A percentile compares a stretch with the other conserved stretches of the same genome.
Evolutionary conservation across 2,797 vertebrate genomes (phyloP).

Genomic region (Cyclura pinguis): DNA sequence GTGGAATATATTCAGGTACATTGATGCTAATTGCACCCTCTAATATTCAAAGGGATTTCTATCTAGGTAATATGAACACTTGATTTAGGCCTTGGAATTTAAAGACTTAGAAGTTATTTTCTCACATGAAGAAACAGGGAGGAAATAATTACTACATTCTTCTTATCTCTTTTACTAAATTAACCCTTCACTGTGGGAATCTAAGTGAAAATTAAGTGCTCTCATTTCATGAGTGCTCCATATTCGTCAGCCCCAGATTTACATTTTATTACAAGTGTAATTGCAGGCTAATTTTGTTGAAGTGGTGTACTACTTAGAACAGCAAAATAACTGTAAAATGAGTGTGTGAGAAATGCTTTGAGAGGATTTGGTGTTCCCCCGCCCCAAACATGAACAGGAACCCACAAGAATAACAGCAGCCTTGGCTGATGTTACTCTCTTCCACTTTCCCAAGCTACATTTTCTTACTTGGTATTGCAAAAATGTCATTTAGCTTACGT

Average conservation of each 20-base stretch:
- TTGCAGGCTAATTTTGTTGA: conserved; percentile 82
- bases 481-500: background rate
- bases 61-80: conserved; percentile 60
- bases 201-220: conserved; percentile 75
- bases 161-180: conserved; percentile 74
- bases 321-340: conserved; percentile 79
- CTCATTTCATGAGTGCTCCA: conserved; percentile 73
- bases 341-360: conserved; percentile 69
- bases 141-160: conserved; percentile 74
- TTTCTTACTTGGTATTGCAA: background rate
- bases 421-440: background rate
- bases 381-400: conserved; percentile 75
- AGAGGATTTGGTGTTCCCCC: conserved; percentile 75
- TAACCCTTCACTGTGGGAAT: conserved; percentile 78
- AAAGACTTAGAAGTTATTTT: conserved; percentile 74
- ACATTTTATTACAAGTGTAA: conserved; percentile 82
- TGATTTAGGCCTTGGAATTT: conserved; percentile 71
- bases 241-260: conserved; percentile 78
- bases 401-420: conserved; percentile 63
- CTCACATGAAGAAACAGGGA: conserved; percentile 66
- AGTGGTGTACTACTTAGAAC: conserved; percentile 77
- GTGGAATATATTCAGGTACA: conserved; percentile 64
- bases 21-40: conserved; percentile 67
- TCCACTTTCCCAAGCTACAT: background rate
- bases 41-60: conserved; percentile 68